These are phyloP conservation scores for Phataginus tricuspis DNA, from an alignment of 2,797 vertebrate species.

Conservation along the genomic window DNA sequence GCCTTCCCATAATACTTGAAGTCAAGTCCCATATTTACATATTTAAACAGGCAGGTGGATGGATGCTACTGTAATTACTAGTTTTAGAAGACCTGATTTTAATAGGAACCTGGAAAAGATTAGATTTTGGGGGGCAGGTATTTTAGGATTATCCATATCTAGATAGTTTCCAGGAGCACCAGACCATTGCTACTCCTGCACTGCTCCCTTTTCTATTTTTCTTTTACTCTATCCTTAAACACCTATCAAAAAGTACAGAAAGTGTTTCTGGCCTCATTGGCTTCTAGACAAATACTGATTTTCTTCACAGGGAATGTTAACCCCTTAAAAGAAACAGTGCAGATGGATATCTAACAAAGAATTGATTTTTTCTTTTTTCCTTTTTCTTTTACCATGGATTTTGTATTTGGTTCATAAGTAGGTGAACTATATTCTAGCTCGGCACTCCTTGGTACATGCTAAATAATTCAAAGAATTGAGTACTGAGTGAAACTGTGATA, in stretches of 20 bases:
- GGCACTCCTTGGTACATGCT: background rate
- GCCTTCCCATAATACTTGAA: background rate
- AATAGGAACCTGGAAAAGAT: background rate
- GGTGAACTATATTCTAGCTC: background rate
- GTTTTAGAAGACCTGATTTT: conserved; percentile 44
- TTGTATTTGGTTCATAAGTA: conserved; percentile 39
- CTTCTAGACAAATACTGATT: background rate
- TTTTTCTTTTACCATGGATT: background rate
- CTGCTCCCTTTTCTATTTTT: background rate
- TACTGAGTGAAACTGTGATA: background rate
- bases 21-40: background rate
- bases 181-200: background rate
- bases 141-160: background rate
- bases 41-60: background rate
- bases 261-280: background rate
- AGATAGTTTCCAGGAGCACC: background rate
- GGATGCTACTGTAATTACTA: background rate
- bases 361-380: background rate
- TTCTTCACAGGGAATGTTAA: background rate
- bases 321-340: background rate
- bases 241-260: background rate
- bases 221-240: background rate
- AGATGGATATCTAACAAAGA: background rate
- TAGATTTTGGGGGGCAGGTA: background rate
- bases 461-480: conserved; percentile 9